Conservation (phyloP, 1,140 invertebrate genomes). For the Anagrus nilaparvatae region DNA sequence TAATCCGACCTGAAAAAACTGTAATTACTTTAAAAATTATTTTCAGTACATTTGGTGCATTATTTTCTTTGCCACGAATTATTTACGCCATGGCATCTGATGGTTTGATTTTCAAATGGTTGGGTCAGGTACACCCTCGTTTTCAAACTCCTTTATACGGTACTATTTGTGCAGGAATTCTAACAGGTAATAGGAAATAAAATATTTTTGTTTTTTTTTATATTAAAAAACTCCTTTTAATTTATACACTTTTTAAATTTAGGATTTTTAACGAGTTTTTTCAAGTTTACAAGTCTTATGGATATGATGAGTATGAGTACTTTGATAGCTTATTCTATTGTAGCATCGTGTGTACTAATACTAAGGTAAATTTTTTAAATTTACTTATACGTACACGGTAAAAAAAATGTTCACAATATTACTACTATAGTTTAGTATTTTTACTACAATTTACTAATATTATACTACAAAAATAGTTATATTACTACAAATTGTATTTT, state of each 20-base stretch:
- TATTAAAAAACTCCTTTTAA: neutral
- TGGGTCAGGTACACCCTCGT: constrained; percentile 55
- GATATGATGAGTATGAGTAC: constrained; percentile 87
- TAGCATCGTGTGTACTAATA: constrained; percentile 67
- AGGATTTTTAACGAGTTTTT: neutral
- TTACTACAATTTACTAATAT: too few relatives aligned
- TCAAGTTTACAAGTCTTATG: constrained; percentile 48
- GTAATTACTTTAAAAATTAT: too few relatives aligned
- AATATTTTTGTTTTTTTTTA: neutral
- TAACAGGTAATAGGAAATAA: constrained; percentile 54
- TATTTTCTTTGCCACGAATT: constrained; percentile 76
- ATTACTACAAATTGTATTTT: too few relatives aligned
- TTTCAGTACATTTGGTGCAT: constrained; percentile 67
- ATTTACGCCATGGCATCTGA: constrained; percentile 81
- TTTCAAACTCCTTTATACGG: constrained; percentile 72
- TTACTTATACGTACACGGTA: constrained; percentile 16
- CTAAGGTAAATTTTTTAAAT: too few relatives aligned
- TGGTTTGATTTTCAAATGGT: constrained; percentile 65
- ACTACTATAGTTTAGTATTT: too few relatives aligned
- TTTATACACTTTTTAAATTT: neutral
- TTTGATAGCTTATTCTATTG: constrained; percentile 71
- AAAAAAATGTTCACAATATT: too few relatives aligned
- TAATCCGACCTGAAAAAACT: too few relatives aligned
- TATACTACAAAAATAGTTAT: too few relatives aligned
- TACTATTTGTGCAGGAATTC: constrained; percentile 62